A percentile compares a stretch with the other conserved stretches of the same genome.
Conservation (phyloP, 2,113 vertebrate species). For the Hydrochoerus hydrochaeris region DNA sequence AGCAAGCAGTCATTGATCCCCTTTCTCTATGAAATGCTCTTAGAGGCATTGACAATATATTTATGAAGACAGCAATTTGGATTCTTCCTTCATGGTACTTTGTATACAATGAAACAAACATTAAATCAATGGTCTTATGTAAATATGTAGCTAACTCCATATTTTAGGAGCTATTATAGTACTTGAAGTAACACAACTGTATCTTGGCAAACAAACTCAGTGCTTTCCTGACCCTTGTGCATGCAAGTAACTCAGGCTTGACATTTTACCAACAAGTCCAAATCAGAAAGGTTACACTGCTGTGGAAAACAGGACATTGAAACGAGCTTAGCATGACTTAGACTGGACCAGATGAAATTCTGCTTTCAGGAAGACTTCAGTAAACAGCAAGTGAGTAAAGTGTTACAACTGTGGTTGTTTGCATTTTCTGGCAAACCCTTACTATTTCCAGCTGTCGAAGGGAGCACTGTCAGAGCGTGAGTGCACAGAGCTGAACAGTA, state of each 20-base stretch:
- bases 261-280: neutral
- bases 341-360: constrained; percentile 8
- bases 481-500: neutral
- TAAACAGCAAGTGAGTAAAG: constrained; percentile 29
- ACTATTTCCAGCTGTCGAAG: neutral
- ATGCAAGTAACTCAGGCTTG: neutral
- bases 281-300: neutral
- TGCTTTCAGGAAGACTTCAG: constrained; percentile 37
- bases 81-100: neutral
- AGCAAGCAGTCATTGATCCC: neutral
- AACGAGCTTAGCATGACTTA: neutral
- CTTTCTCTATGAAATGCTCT: neutral
- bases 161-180: neutral
- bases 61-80: neutral
- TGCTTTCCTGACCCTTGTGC: neutral
- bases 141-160: neutral
- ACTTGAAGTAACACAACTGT: neutral
- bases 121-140: neutral
- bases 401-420: constrained; percentile 37
- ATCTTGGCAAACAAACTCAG: neutral
- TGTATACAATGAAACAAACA: neutral
- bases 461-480: neutral
- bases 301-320: neutral
- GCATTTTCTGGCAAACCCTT: constrained; percentile 9
- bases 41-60: neutral